Base-by-base conservation (phyloP, 2,113 vertebrate genomes). In the Psilopogon haemacephalus region DNA sequence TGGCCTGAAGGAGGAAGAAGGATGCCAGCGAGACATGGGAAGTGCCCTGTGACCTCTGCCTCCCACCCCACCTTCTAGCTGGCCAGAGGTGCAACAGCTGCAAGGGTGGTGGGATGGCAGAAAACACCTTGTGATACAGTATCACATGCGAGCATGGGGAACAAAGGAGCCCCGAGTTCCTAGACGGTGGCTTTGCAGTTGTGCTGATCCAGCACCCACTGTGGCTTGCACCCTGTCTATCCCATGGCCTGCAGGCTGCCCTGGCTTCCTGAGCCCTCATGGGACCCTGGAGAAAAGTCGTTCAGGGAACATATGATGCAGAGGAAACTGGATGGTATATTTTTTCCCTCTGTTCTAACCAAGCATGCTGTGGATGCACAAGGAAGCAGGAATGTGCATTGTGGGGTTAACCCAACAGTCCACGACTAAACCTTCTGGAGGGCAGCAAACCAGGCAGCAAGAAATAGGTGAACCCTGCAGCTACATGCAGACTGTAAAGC, bases 351-450 rank as follows among this genome's bases (percentile, higher is more conserved):
- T 73, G n/a, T 60, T 35, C n/a, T 54, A 75, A 72, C 20, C 0
- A 0, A 90, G 42, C 4, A 18, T 1, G 3, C 20, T 8, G 27
- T 1, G 3, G 71, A 26, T 1, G 3, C 23, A 56, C 0, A 0
- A 19, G 1, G 2, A 38, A 70, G 30, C 28, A 64, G 77, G 26
- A 73, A 42, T 17, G 55, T 0, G 0, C 50, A 54, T 19, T 12
- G 23, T 28, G 28, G 28, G 33, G 40, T 60, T 73, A 82, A 71
- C 26, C 58, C 78, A 67, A 37, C 20, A 50, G 52, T 3, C n/a
- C 75, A 44, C 0, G 0, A 67, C n/a, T 21, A 71, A 67, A 32
- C 32, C 55, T 83, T 72, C 9, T 2, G 1, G 81, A 69, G 1
- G 1, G 33, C 75, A 60, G 48, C 82, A 82, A 76, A 79, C 38